These are phyloP conservation scores for Drosophila subpulchrella DNA, from an alignment of 1,140 invertebrate genomes.

Conservation along the genomic window DNA sequence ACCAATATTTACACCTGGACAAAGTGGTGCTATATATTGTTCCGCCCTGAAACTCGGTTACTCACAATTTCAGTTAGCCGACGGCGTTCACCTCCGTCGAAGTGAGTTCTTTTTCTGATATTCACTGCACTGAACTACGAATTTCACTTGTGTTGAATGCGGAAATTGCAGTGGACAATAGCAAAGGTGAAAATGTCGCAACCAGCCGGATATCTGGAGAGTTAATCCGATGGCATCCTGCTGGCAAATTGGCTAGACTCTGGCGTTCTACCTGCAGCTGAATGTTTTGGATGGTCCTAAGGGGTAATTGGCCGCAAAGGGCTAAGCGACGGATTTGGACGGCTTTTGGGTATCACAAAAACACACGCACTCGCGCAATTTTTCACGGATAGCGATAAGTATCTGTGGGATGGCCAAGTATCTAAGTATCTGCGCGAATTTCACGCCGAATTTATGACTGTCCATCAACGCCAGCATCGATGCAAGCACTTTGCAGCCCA, in stretches of 20 bases:
- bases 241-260: slow-evolving; percentile 18
- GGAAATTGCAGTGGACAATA: slow-evolving; percentile 30
- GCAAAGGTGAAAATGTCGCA: slow-evolving; percentile 18
- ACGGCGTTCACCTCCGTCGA: slow-evolving; percentile 33
- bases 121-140: slow-evolving; percentile 41
- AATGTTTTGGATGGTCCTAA: slow-evolving; percentile 31
- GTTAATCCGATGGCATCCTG: slow-evolving; percentile 64
- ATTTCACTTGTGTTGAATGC: slow-evolving; percentile 25
- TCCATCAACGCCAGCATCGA: slow-evolving; percentile 69
- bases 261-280: slow-evolving; percentile 9
- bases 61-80: slow-evolving; percentile 53
- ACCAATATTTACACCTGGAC: neutral
- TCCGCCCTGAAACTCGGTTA: slow-evolving; percentile 12
- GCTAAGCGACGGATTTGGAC: slow-evolving; percentile 32
- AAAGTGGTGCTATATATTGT: neutral
- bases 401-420: slow-evolving; percentile 37
- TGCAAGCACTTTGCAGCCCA: slow-evolving; percentile 72
- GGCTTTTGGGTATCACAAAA: slow-evolving; percentile 45
- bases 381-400: slow-evolving; percentile 45
- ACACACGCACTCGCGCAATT: slow-evolving; percentile 30
- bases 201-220: slow-evolving; percentile 32
- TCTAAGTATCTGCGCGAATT: slow-evolving; percentile 54
- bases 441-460: slow-evolving; percentile 63
- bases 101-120: slow-evolving; percentile 15
- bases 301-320: slow-evolving; percentile 51